These are phyloP conservation scores for Fragum fragum DNA, from an alignment of 2,888 invertebrate species.

Conservation along the genomic window DNA sequence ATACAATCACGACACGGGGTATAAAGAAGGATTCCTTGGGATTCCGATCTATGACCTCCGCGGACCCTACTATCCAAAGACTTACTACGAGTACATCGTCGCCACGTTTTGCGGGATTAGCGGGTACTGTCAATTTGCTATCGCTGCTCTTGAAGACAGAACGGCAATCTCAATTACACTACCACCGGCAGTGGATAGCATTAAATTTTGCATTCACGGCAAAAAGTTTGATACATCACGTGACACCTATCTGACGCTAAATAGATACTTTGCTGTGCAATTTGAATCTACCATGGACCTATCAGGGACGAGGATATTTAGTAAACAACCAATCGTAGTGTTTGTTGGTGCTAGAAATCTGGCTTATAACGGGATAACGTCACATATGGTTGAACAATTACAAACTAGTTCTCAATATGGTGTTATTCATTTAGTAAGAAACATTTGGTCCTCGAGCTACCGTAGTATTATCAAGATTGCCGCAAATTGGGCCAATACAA, in stretches of 20 bases:
- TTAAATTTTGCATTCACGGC: slow-evolving; percentile 30
- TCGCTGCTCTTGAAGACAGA: slow-evolving; percentile 39
- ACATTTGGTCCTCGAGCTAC: slow-evolving; percentile 21
- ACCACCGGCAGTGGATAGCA: not conserved
- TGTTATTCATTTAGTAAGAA: slow-evolving; percentile 30
- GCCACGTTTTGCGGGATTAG: slow-evolving; percentile 52
- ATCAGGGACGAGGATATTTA: slow-evolving; percentile 54
- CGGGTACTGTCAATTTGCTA: slow-evolving; percentile 58
- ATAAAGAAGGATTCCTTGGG: slow-evolving; percentile 50
- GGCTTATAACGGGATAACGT: not conserved
- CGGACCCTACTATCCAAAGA: not conserved
- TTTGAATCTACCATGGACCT: slow-evolving; percentile 52
- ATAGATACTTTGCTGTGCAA: slow-evolving; percentile 43
- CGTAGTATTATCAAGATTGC: slow-evolving; percentile 50
- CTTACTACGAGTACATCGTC: slow-evolving; percentile 39
- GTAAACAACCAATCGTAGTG: slow-evolving; percentile 48
- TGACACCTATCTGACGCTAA: slow-evolving; percentile 24
- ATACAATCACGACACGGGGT: not conserved
- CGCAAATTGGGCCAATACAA: slow-evolving; percentile 26
- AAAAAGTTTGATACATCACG: slow-evolving; percentile 14
- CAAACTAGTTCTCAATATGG: slow-evolving; percentile 46
- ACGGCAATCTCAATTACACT: not conserved
- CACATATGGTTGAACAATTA: slow-evolving; percentile 54
- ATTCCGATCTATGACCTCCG: slow-evolving; percentile 37
- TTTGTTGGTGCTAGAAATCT: slow-evolving; percentile 56